Base-by-base conservation (phyloP, 2,888 invertebrate genomes). In the Anagyrus pseudococci region DNA sequence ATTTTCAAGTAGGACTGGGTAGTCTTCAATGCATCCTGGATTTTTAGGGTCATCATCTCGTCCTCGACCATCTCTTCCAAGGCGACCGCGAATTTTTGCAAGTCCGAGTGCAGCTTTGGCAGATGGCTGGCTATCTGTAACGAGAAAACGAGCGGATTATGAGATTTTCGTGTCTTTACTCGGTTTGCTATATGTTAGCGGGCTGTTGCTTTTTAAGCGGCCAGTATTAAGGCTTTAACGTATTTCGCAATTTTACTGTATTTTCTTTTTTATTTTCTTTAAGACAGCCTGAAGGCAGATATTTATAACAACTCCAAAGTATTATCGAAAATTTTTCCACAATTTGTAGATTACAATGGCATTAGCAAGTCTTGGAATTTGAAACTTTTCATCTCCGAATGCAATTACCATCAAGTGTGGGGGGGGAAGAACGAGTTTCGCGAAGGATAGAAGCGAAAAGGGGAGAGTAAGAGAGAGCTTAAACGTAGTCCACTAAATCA, bases 41-140 rank as follows among this genome's bases (percentile, higher is more conserved):
- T 75, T 62, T 82, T 81, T 54, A 83, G 78, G 47, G 75, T 75
- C 63, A 79, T 19, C 76, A 71, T 82, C 23, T 83, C 83, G 60
- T 84, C 84, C 64, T 83, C 67, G n/a, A 80, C 70, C 60, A 85
- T 68, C 58, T 81, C 76, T 56, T 84, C 82, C 43, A 85, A 78
- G 0, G 84, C 83, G 0, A 83, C 81, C 0, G 83, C 82, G 68
- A 83, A 84, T 63, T 81, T 81, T 67, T 84, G 81, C 19, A 85
- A 74, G 25, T 83, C 80, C 59, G 77, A 82, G 80, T 87, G 86
- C 33, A 89, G 80, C 69, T 84, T 85, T 58, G 87, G 85, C 70
- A 87, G 82, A 66, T 86, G 78, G 71, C 82, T 83, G 59, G 77
- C 75, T 68, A 87, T 84, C 89, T 89, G 74, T 0, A 72, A 74